Evolutionary conservation across 2,888 invertebrate genomes (phyloP), one percentile per base, ranked within the genome.

Genomic region (Agriopis leucophaearia): DNA sequence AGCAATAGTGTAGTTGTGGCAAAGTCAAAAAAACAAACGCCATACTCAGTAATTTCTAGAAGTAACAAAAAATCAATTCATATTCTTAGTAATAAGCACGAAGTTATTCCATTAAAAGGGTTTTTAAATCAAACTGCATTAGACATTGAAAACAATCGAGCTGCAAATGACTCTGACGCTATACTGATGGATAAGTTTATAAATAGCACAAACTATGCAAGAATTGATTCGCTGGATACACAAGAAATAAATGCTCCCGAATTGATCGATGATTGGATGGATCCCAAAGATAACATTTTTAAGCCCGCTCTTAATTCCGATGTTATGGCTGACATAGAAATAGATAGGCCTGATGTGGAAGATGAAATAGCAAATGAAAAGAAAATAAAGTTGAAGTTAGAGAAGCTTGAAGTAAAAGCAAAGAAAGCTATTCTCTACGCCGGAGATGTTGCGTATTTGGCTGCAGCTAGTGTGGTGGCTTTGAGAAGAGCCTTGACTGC

Each of bases 381-480:
- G 74, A 90, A 81, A 77, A 78, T 84, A 1, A 92, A 92, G 73
- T 84, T 85, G 69, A 93, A 88, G 78, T 57, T 90, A 27, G 94
- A 93, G 65, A 86, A 80, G 67, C 77, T 92, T 27, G 94, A 94
- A 81, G 76, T 89, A 0, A 93, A 91, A 77, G 94, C 94, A 1
- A 94, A 94, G 69, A 93, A 92, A 78, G 94, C 94, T 51, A 94
- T 94, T 64, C 76, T 93, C 13, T 93, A 92, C 55, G 93, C 94
- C n/a, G 93, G 94, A 42, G 92, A 94, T 73, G 92, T 94, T 12
- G 94, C 94, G 7, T 93, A 91, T 75, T 85, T 94, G 69, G 88
- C 94, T 3, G 94, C 94, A 44, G 90, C 93, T 52, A 94, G 92
- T 73, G 91, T 94, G 7, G 92, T 94, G 13, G 94, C 94, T 45